Percentiles rank a stretch among this genome's conserved stretches.
Conservation (phyloP, 2,888 invertebrate genomes). For the Pardosa pseudoannulata region DNA sequence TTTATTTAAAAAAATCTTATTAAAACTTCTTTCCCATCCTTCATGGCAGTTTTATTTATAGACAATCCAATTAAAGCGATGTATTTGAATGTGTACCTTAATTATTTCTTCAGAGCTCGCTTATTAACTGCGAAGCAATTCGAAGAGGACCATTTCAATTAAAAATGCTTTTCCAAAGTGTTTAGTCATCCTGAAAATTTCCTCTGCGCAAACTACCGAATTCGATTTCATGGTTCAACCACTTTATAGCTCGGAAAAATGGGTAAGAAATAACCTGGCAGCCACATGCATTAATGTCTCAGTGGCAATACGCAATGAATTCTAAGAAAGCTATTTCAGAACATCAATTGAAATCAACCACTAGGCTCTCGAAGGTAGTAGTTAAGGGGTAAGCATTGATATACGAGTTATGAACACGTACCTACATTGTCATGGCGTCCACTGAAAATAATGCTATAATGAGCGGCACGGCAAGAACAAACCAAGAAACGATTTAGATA, state of each 20-base stretch:
- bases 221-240: slow-evolving; percentile 10
- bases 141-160: neutral
- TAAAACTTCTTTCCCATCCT: no score
- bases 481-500: slow-evolving; percentile 70
- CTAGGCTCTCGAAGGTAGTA: neutral
- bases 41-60: no score
- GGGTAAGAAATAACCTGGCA: neutral
- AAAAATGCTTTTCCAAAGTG: neutral
- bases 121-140: neutral
- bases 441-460: slow-evolving; percentile 54
- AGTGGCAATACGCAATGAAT: slow-evolving; percentile 28
- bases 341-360: slow-evolving; percentile 54
- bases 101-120: no score
- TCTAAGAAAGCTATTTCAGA: slow-evolving; percentile 59
- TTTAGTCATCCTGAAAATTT: slow-evolving; percentile 2
- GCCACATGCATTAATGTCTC: neutral
- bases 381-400: slow-evolving; percentile 49
- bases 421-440: slow-evolving; percentile 54
- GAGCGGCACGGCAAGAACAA: slow-evolving; percentile 65
- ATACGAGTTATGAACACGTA: slow-evolving; percentile 71
- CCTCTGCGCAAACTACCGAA: neutral
- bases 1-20: no score
- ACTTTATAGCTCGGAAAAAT: neutral
- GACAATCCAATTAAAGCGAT: no score
- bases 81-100: no score